These are phyloP conservation scores for Dreissena polymorpha DNA, from an alignment of 1,140 invertebrate genomes.

Conservation along the genomic window DNA sequence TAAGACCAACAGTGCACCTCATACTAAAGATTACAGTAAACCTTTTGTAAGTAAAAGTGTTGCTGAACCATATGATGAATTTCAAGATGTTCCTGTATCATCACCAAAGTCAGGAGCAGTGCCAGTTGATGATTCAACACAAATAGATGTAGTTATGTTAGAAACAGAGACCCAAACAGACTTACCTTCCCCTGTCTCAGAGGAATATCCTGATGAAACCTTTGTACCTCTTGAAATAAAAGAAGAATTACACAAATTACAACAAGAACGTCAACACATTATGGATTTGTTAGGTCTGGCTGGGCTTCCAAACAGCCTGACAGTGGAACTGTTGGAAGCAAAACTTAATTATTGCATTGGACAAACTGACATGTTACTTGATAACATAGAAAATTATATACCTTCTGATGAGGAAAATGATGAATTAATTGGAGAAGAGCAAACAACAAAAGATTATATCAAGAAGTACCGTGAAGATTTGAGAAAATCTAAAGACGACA, in stretches of 20 bases:
- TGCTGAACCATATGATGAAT: no score
- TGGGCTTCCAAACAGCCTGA: conserved; percentile 63
- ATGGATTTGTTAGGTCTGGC: conserved; percentile 61
- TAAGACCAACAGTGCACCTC: no score
- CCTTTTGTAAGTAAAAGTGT: no score
- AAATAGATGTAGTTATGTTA: conserved; percentile 47
- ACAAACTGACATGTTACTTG: conserved; percentile 66
- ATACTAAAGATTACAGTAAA: no score
- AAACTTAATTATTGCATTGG: conserved; percentile 70
- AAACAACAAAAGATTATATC: conserved; percentile 43
- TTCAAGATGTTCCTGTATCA: background rate
- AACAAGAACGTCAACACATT: conserved; percentile 55
- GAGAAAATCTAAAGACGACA: conserved; percentile 58
- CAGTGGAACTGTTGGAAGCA: conserved; percentile 67
- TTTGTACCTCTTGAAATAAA: conserved; percentile 12
- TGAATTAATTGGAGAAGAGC: conserved; percentile 13
- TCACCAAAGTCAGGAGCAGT: background rate
- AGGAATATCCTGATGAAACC: background rate
- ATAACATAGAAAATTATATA: conserved; percentile 58
- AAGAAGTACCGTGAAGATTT: conserved; percentile 50
- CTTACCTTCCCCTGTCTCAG: background rate
- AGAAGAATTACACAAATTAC: conserved; percentile 42
- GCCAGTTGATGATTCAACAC: conserved; percentile 47
- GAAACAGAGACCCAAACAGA: conserved; percentile 50
- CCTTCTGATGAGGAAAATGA: conserved; percentile 25